phyloP scores from a whole-genome alignment of 2,113 vertebrate species.

The Beaufortia kweichowensis region DNA sequence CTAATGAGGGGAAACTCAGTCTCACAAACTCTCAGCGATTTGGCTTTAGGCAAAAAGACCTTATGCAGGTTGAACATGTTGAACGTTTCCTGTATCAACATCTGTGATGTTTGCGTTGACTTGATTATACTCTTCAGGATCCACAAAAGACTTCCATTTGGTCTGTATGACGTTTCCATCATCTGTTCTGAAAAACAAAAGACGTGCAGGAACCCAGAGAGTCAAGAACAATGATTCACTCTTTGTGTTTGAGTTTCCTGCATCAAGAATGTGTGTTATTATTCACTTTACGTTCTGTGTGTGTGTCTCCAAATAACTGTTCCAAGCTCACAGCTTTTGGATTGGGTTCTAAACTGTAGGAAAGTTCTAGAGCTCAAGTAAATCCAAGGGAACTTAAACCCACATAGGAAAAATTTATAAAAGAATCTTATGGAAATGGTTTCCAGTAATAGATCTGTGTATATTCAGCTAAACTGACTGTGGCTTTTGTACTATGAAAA shows the following conservation, averaged over 20 bases:
- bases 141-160: background rate
- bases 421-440: too few relatives aligned
- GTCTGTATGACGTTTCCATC: background rate
- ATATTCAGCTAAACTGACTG: too few relatives aligned
- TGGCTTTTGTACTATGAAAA: too few relatives aligned
- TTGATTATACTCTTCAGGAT: background rate
- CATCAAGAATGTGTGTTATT: background rate
- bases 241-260: background rate
- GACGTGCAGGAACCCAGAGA: background rate
- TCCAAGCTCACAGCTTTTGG: too few relatives aligned
- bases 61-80: background rate
- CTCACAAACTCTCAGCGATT: background rate
- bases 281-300: background rate
- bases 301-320: background rate
- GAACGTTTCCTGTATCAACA: background rate
- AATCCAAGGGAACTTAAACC: too few relatives aligned
- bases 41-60: too few relatives aligned
- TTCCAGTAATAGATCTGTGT: too few relatives aligned
- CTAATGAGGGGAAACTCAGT: conserved; percentile 1
- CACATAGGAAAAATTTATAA: too few relatives aligned
- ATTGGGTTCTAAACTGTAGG: too few relatives aligned
- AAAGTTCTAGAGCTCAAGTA: too few relatives aligned
- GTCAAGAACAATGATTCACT: conserved; percentile 7
- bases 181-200: background rate
- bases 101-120: too few relatives aligned